Conservation (phyloP, 1,140 invertebrate genomes). For the Triops longicaudatus region DNA sequence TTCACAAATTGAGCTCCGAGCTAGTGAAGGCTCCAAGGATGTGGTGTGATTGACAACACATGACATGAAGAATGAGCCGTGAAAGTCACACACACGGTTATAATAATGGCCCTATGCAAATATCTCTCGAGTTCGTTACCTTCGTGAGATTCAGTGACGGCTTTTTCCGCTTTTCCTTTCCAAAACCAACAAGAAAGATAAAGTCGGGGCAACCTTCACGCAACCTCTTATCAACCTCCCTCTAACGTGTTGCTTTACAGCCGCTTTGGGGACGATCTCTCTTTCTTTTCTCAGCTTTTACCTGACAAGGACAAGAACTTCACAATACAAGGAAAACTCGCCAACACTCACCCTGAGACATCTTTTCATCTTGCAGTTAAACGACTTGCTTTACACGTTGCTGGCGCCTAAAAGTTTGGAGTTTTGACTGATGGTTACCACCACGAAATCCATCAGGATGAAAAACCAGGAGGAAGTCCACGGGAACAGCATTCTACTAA, state of each 20-base stretch:
- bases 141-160: background rate
- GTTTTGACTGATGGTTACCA: background rate
- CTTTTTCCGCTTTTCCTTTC: conserved; percentile 2
- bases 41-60: background rate
- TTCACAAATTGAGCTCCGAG: background rate
- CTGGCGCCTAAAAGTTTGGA: background rate
- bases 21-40: background rate
- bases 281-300: background rate
- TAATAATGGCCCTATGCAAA: conserved; percentile 3
- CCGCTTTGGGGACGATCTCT: background rate
- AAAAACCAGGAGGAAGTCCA: background rate
- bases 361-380: background rate
- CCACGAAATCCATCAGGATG: background rate
- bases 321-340: background rate
- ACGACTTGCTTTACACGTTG: background rate
- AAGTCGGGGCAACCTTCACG: background rate
- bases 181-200: background rate
- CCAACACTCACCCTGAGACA: background rate
- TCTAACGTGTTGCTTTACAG: background rate
- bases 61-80: background rate
- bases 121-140: background rate
- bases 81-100: background rate
- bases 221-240: background rate
- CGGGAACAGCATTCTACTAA: background rate
- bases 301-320: background rate